Conservation (phyloP, 2,113 vertebrate genomes). For the Galbula dea region DNA sequence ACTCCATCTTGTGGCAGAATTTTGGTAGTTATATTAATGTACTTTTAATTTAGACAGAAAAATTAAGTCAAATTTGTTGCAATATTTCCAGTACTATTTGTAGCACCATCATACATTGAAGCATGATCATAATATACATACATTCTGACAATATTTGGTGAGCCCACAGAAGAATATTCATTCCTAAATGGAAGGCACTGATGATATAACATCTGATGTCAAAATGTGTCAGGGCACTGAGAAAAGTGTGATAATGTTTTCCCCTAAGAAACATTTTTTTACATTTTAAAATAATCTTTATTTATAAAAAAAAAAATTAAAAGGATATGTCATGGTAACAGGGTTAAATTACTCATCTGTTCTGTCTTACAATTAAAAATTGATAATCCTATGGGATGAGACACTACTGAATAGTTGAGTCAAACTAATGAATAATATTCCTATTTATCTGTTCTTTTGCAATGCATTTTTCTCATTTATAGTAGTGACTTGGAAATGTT, state of each 20-base stretch:
- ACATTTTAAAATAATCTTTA: not conserved
- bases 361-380: not conserved
- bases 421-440: not conserved
- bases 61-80: not conserved
- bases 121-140: accelerated
- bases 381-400: not conserved
- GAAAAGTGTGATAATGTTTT: not conserved
- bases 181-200: not conserved
- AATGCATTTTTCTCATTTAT: not conserved
- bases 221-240: not conserved
- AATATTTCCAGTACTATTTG: not conserved
- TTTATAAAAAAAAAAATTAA: not conserved
- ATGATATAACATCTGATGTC: not conserved
- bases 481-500: not conserved
- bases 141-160: not conserved
- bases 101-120: not conserved
- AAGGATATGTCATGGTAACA: not conserved
- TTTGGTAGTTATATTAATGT: not conserved
- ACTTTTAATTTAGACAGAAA: not conserved
- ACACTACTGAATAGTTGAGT: not conserved
- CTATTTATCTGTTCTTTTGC: not conserved
- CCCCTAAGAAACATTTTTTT: not conserved
- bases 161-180: not conserved
- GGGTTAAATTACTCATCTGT: not conserved
- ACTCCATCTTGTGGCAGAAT: constrained; percentile 65